Conservation (phyloP, 2,797 vertebrate genomes). For the Acomys russatus region DNA sequence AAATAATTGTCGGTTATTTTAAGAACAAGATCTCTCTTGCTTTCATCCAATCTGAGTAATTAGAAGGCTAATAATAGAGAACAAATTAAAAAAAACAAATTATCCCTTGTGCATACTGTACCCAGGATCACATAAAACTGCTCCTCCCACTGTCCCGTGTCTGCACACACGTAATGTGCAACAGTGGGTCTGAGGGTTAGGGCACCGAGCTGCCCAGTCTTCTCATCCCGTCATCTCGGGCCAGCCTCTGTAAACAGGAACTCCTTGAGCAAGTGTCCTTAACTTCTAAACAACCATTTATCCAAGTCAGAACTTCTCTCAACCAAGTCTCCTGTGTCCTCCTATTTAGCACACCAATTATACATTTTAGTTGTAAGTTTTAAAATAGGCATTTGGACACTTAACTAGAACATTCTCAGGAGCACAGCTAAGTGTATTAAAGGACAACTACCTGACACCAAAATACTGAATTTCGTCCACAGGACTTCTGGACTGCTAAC, state of each 20-base stretch:
- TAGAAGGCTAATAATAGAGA: conserved; percentile 74
- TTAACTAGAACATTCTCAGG: conserved; percentile 41
- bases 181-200: neutral
- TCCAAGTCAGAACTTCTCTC: conserved; percentile 38
- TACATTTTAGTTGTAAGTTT: conserved; percentile 39
- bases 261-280: neutral
- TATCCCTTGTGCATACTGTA: neutral
- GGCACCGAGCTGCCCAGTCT: neutral
- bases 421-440: neutral
- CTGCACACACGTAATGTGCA: neutral
- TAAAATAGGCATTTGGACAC: conserved; percentile 60
- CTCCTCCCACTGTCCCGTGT: neutral
- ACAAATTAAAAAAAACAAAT: conserved; percentile 59
- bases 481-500: neutral
- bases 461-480: conserved; percentile 28
- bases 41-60: conserved; percentile 71
- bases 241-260: neutral
- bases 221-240: neutral
- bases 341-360: conserved; percentile 64
- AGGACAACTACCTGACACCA: neutral
- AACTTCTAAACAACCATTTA: conserved; percentile 33
- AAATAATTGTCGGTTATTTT: conserved; percentile 64
- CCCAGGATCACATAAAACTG: neutral
- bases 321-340: conserved; percentile 37
- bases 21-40: conserved; percentile 66